phyloP scores from a whole-genome alignment of 2,113 vertebrate species.

The Struthidea cinerea region DNA sequence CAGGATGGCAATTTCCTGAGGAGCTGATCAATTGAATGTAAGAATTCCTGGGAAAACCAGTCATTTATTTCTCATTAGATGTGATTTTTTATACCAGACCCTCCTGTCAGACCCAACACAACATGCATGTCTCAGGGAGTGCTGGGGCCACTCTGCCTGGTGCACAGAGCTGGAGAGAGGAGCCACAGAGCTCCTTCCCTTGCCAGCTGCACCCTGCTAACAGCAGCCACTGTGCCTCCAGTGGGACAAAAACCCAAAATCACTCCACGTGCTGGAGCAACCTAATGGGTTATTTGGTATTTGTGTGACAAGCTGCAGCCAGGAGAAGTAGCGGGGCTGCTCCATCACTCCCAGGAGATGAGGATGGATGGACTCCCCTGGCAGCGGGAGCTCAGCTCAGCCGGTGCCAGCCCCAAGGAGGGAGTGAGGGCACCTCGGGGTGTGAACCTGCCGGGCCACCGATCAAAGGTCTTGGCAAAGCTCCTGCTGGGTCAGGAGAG shows the following conservation, averaged over 20 bases:
- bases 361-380: not conserved
- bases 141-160: not conserved
- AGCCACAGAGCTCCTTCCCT: not conserved
- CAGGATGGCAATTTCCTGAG: not conserved
- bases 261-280: not conserved
- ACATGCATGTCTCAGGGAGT: rapidly evolving
- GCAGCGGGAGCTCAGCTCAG: not conserved
- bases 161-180: not conserved
- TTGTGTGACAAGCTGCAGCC: not conserved
- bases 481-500: not conserved
- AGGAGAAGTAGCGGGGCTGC: not conserved
- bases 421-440: rapidly evolving
- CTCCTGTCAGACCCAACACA: not conserved
- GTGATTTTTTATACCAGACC: not conserved
- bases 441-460: not conserved
- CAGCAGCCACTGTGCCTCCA: not conserved
- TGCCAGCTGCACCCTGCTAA: not conserved
- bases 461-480: not conserved
- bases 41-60: not conserved
- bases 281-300: not conserved
- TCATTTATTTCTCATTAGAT: not conserved
- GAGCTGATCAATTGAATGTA: not conserved
- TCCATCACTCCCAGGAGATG: not conserved
- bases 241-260: not conserved
- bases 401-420: rapidly evolving